Evolutionary conservation across 2,888 invertebrate genomes (phyloP).

Genomic region (Adineta ricciae): DNA sequence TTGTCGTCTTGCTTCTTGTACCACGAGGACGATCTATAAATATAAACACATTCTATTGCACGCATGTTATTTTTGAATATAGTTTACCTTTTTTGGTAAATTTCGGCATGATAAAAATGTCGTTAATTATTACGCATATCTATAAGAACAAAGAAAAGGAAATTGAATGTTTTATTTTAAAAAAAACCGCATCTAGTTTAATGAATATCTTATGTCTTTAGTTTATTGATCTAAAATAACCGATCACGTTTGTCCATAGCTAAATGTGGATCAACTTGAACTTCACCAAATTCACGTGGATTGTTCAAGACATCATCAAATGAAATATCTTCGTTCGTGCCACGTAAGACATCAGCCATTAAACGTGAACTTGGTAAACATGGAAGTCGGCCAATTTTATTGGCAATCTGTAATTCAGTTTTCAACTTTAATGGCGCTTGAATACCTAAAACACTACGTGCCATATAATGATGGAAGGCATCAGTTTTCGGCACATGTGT

Average conservation of each 20-base stretch:
- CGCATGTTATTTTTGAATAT: not conserved
- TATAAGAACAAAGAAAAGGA: not conserved
- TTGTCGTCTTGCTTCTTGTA: not conserved
- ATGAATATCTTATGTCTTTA: not conserved
- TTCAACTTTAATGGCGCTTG: slow-evolving; percentile 13
- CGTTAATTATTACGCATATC: not conserved
- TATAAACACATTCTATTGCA: too few species aligned
- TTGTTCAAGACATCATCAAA: slow-evolving; percentile 12
- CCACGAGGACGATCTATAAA: not conserved
- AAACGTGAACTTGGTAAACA: slow-evolving; percentile 10
- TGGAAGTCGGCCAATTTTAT: not conserved
- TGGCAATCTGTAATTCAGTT: not conserved
- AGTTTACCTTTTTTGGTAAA: not conserved
- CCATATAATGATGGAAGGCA: not conserved
- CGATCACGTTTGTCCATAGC: not conserved
- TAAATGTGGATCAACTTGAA: slow-evolving; percentile 18
- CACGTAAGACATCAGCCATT: slow-evolving; percentile 10
- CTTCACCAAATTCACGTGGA: slow-evolving; percentile 12
- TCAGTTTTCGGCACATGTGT: not conserved
- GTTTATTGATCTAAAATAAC: not conserved
- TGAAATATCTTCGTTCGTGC: slow-evolving; percentile 13
- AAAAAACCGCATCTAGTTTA: not conserved
- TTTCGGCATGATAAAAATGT: not conserved
- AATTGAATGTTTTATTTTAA: not conserved
- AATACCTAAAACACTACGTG: slow-evolving; percentile 19